phyloP scores from a whole-genome alignment of 2,888 invertebrate genomes.

The Philaethria dido region DNA sequence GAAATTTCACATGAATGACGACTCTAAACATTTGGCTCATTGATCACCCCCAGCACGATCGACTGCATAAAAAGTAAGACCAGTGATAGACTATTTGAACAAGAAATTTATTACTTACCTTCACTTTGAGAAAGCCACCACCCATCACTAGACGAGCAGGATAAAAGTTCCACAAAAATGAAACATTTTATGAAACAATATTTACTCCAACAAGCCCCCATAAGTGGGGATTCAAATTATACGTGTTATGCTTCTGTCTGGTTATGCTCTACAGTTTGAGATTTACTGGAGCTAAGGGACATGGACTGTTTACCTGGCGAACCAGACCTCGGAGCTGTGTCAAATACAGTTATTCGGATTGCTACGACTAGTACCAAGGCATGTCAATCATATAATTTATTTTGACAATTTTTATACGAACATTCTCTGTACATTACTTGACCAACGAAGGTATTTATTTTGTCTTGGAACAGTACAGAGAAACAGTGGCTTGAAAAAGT shows the following conservation, averaged over 20 bases:
- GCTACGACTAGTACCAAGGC: conserved; percentile 2
- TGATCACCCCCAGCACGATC: conserved; percentile 48
- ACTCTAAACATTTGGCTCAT: conserved; percentile 46
- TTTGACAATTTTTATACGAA: conserved; percentile 55
- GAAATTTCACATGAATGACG: conserved; percentile 49
- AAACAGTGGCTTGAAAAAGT: conserved; percentile 53
- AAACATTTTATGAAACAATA: conserved; percentile 46
- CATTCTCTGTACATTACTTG: conserved; percentile 51
- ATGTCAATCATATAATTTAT: conserved; percentile 47
- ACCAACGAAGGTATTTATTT: conserved; percentile 53
- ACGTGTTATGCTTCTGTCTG: conserved; percentile 47
- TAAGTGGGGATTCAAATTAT: conserved; percentile 47
- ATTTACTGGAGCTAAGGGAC: conserved; percentile 46
- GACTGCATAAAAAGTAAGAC: conserved; percentile 52
- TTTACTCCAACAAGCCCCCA: conserved; percentile 46
- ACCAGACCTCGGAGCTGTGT: too few relatives aligned
- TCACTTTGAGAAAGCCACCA: conserved; percentile 45
- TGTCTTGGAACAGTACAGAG: conserved; percentile 53
- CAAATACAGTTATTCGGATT: conserved; percentile 28
- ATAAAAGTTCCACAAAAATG: conserved; percentile 47
- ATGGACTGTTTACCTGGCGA: conserved; percentile 39
- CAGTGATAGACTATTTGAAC: conserved; percentile 49
- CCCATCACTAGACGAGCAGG: conserved; percentile 46
- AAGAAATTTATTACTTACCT: conserved; percentile 44
- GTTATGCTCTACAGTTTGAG: conserved; percentile 49